Base-by-base conservation (phyloP, 2,113 vertebrate species). In the Panthera leo region DNA sequence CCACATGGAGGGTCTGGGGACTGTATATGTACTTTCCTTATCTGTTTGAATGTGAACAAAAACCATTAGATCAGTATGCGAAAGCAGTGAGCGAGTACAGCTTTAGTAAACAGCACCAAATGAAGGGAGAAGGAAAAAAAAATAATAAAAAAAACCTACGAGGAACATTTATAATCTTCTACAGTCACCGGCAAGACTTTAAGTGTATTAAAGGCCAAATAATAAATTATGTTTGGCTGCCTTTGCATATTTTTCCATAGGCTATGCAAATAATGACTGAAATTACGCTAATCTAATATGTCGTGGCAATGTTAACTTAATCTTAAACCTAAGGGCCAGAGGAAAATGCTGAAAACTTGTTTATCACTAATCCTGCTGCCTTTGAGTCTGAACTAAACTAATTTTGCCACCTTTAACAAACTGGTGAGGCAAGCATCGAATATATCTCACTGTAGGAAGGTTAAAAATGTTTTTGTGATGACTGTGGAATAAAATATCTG, bases 231-330 rank as follows among this genome's bases (percentile, higher is more conserved):
- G n/a, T 87, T 84, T 21, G 34, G 45, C 76, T 91, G 83, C 89
- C 9, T 97, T 95, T 87, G 83, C 36, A 65, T 95, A 89, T 95
- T 98, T 96, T 95, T 78, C 92, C 68, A 96, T 45, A 96, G 79
- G 1, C 53, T 87, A 87, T 97, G 94, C 78, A 93, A 94, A 92
- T 89, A 93, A 82, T 93, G 93, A 70, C 21, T 79, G 78, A 96
- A 93, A 96, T 87, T 96, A 96, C 95, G 89, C 42, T 95, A 97
- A 95, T 89, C 25, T 95, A 96, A 97, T 89, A 79, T 79, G 21
- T 14, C 79, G 34, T 65, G 12, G 31, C 8, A 85, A 86, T 94
- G 67, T 92, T 97, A 89, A 95, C 80, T 97, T 94, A 89, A 94
- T 97, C 68, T 85, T 84, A 85, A 76, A 23, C 15, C 15, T 42